Evolutionary conservation across 1,140 invertebrate genomes (phyloP).

Genomic region (Solenopsis invicta): DNA sequence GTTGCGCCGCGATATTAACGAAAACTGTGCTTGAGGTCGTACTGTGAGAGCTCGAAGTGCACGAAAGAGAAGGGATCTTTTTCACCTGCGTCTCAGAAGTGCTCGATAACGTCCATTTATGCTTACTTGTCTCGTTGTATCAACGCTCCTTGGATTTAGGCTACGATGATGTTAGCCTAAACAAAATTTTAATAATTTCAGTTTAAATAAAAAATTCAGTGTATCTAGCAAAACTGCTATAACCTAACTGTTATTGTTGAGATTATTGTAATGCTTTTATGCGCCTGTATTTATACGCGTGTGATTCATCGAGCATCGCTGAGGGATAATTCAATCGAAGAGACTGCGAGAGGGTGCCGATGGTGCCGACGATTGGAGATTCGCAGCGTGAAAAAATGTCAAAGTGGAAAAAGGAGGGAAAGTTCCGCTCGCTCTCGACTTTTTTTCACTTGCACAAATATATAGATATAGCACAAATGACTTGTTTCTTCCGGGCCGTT

Average conservation of each 20-base stretch:
- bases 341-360: neutral
- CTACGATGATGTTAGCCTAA: neutral
- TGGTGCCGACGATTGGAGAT: conserved; percentile 33
- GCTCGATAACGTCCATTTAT: conserved; percentile 20
- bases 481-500: neutral
- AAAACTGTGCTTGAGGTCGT: conserved; percentile 58
- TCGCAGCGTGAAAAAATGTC: conserved; percentile 22
- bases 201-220: neutral
- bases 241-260: too few relatives aligned
- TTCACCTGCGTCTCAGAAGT: conserved; percentile 2
- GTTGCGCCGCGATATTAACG: conserved; percentile 62
- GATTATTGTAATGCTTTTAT: neutral
- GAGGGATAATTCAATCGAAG: conserved; percentile 16
- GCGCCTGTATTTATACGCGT: neutral
- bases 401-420: conserved; percentile 42
- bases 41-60: conserved; percentile 61
- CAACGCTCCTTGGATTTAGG: neutral
- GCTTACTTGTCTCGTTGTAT: neutral
- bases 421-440: neutral
- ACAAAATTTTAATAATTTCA: neutral
- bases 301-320: conserved; percentile 36
- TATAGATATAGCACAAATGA: conserved; percentile 33
- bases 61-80: conserved; percentile 65
- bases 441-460: conserved; percentile 49
- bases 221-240: neutral